A percentile compares a stretch with the other conserved stretches of the same genome.
Evolutionary conservation across 2,888 invertebrate species (phyloP).

Genomic region (Pristionchus japonicus): DNA sequence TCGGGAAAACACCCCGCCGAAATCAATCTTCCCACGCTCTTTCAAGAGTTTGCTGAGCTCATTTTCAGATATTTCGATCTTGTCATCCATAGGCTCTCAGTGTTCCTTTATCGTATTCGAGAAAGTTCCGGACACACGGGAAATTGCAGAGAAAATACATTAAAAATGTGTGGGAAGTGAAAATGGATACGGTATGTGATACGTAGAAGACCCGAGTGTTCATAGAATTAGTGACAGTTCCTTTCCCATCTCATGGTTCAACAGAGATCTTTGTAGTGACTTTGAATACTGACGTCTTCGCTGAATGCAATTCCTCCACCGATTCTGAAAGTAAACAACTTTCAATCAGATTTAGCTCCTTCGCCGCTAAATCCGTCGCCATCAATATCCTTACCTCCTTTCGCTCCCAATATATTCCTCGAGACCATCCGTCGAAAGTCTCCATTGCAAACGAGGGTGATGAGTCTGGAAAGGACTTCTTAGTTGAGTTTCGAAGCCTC

Average conservation of each 20-base stretch:
- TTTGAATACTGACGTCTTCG: constrained; percentile 34
- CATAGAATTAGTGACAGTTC: not conserved
- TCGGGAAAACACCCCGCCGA: not conserved
- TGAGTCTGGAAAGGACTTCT: not conserved
- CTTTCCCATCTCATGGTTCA: not conserved
- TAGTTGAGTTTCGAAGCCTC: not conserved
- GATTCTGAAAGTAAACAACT: constrained; percentile 4
- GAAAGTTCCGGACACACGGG: not conserved
- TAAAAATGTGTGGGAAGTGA: not conserved
- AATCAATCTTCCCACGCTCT: not conserved
- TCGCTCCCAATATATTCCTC: not conserved
- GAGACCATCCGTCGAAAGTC: constrained; percentile 14
- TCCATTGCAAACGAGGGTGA: constrained; percentile 40
- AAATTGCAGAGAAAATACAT: not conserved
- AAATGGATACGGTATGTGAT: not conserved
- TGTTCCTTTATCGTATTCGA: not conserved
- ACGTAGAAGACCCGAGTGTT: not conserved
- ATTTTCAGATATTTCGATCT: no score
- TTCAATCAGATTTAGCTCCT: not conserved
- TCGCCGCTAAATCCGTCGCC: not conserved
- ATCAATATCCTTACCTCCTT: not conserved
- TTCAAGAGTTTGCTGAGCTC: not conserved
- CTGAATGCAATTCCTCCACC: constrained; percentile 17
- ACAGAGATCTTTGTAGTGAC: not conserved
- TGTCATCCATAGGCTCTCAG: no score